Conservation (phyloP, 2,888 invertebrate species). For the Pseudoips prasinana region DNA sequence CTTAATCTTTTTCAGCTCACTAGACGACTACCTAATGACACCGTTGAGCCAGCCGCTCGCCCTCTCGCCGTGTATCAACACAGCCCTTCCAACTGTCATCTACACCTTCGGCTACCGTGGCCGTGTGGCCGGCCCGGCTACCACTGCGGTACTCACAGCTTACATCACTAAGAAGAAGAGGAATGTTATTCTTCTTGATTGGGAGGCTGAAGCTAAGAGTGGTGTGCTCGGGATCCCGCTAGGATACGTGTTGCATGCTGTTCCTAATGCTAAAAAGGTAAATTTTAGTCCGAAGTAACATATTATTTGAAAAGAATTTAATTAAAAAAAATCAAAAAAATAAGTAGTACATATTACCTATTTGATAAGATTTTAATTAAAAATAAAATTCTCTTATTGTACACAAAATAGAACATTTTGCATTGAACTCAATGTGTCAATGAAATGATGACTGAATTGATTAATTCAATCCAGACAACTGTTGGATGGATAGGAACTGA, state of each 20-base stretch:
- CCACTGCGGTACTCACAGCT: constrained; percentile 57
- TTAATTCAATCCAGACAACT: no score
- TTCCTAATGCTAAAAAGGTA: constrained; percentile 68
- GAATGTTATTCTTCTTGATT: constrained; percentile 68
- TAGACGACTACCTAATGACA: constrained; percentile 45
- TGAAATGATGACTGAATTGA: no score
- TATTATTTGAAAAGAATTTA: no score
- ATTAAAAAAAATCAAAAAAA: no score
- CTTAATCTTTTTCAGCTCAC: constrained; percentile 44
- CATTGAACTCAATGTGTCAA: no score
- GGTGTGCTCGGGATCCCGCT: constrained; percentile 57
- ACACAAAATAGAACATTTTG: no score
- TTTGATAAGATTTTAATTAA: no score
- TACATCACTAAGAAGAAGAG: constrained; percentile 60
- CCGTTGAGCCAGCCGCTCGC: constrained; percentile 45
- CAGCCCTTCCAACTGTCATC: constrained; percentile 51
- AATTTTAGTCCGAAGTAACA: constrained; percentile 7
- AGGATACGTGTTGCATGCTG: constrained; percentile 60
- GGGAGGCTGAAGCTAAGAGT: constrained; percentile 68
- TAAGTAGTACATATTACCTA: no score
- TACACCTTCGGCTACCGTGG: constrained; percentile 74
- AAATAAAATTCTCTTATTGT: no score
- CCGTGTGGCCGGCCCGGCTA: constrained; percentile 55
- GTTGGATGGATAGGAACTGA: no score
- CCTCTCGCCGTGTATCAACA: constrained; percentile 54